Percentiles rank a stretch among this genome's conserved stretches.
phyloP scores from a whole-genome alignment of 2,113 vertebrate genomes.

The Smithornis capensis region DNA sequence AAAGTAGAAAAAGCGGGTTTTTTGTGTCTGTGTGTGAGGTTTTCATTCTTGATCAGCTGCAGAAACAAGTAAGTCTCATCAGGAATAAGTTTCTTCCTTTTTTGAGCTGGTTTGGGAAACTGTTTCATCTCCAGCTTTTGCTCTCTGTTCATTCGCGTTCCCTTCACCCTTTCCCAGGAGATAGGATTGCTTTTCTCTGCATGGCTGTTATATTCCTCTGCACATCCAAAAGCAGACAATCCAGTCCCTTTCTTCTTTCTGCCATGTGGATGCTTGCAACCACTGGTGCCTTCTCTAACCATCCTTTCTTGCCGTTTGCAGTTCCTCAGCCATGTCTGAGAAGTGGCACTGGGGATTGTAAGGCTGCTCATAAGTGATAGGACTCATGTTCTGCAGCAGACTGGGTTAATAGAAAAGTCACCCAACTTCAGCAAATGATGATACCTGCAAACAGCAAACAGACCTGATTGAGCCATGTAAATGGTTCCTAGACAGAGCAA shows the following conservation, averaged over 20 bases:
- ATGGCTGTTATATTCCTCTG: no score
- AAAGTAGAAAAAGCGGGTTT: neutral
- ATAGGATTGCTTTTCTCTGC: neutral
- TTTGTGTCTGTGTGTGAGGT: neutral
- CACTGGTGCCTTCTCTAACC: neutral
- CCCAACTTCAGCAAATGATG: neutral
- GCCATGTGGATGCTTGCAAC: neutral
- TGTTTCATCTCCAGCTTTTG: neutral
- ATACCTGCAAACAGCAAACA: neutral
- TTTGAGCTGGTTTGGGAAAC: neutral
- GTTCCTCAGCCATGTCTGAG: neutral
- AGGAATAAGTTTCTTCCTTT: neutral
- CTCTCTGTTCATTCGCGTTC: neutral
- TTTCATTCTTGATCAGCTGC: neutral
- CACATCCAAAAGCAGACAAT: rapidly evolving
- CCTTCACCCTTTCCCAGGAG: neutral
- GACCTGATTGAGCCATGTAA: neutral
- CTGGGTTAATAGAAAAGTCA: neutral
- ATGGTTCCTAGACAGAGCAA: neutral
- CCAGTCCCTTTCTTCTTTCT: neutral
- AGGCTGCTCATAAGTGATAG: neutral
- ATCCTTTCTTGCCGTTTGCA: neutral
- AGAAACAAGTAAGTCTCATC: neutral
- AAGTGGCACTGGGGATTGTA: neutral
- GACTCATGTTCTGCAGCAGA: neutral